Percentiles rank a stretch among this genome's conserved stretches.
These are phyloP conservation scores for Sinodicranocentrus sp. DNA, from an alignment of 2,888 invertebrate genomes.

Conservation along the genomic window DNA sequence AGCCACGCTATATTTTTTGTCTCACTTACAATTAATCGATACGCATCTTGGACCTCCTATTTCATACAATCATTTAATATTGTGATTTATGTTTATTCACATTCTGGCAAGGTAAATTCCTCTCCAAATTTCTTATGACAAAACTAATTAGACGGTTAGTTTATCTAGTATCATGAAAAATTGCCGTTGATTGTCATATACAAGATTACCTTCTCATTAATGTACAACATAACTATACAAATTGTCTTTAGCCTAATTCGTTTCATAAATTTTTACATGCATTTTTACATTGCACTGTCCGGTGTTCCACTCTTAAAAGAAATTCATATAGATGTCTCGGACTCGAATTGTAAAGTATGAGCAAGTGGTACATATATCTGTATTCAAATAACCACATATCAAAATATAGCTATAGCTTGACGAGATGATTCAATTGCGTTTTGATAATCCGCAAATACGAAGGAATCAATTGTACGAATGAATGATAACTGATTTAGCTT, in stretches of 20 bases:
- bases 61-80: not conserved
- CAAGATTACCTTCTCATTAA: no score
- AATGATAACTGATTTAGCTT: no score
- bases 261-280: not conserved
- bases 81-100: conserved; percentile 1
- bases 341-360: no score
- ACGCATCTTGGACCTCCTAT: not conserved
- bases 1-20: not conserved
- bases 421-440: not conserved
- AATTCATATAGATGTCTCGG: no score
- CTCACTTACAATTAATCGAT: no score
- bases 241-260: not conserved
- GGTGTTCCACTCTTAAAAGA: no score
- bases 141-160: conserved; percentile 7
- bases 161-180: no score
- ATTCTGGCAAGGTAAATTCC: conserved; percentile 12
- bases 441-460: not conserved
- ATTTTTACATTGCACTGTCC: not conserved
- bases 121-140: not conserved
- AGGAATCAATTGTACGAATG: not conserved
- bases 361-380: no score
- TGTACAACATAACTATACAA: not conserved
- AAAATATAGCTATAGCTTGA: no score
- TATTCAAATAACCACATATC: no score
- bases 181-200: no score